phyloP scores from a whole-genome alignment of 1,140 invertebrate species.

The Cydia pomonella region DNA sequence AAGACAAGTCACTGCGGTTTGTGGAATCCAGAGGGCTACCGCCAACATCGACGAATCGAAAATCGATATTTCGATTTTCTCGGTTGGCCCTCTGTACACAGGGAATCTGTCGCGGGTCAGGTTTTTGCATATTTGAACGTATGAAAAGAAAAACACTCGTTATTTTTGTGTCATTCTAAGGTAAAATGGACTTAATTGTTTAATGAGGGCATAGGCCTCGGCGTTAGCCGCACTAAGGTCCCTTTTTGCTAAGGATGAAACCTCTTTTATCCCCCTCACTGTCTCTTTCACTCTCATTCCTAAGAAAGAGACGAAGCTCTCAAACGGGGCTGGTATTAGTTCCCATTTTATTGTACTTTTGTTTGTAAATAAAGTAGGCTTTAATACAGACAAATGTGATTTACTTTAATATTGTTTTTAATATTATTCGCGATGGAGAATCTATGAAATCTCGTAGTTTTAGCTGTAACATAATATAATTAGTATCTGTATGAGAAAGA shows the following conservation, averaged over 20 bases:
- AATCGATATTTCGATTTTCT: too few species aligned
- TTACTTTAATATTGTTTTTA: constrained; percentile 31
- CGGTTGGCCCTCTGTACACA: too few species aligned
- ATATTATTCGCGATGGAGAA: constrained; percentile 25
- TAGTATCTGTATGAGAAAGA: not conserved
- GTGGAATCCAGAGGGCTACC: too few species aligned
- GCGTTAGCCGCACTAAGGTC: too few species aligned
- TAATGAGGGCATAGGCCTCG: not conserved
- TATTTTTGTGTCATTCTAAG: too few species aligned
- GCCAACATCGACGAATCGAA: too few species aligned
- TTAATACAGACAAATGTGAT: constrained; percentile 28
- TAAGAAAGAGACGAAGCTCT: not conserved
- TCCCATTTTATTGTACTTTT: not conserved
- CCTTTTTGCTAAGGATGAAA: too few species aligned
- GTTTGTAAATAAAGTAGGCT: constrained; percentile 28
- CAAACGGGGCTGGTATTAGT: not conserved
- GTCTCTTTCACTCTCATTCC: not conserved
- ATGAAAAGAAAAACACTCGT: too few species aligned
- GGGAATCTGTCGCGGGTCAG: too few species aligned
- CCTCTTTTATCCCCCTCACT: not conserved
- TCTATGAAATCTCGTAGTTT: constrained; percentile 29
- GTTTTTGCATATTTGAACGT: too few species aligned
- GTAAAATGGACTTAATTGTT: too few species aligned
- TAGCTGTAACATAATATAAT: not conserved
- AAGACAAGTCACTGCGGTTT: too few species aligned